Evolutionary conservation across 2,797 vertebrate genomes (phyloP).

Genomic region (Loriculus beryllinus): DNA sequence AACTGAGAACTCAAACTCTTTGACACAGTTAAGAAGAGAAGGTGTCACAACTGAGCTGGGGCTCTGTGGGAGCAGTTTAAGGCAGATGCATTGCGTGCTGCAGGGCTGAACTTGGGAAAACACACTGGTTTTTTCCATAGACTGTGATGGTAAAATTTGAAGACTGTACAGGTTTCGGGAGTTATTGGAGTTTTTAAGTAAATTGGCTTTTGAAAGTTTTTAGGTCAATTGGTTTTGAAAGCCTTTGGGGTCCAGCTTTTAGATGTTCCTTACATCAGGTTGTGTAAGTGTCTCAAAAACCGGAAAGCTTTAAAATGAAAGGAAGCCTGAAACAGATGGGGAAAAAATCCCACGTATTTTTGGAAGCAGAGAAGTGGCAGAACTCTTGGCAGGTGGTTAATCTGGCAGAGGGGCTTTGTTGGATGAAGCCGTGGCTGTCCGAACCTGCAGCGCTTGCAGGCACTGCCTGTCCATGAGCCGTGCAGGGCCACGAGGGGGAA

Average conservation of each 20-base stretch:
- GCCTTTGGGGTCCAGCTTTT: not conserved
- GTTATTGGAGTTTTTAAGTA: not conserved
- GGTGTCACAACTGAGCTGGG: not conserved
- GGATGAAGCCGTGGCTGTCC: not conserved
- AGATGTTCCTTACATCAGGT: not conserved
- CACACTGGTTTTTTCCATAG: not conserved
- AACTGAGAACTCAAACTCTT: not conserved
- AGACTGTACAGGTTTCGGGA: not conserved
- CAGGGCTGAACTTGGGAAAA: not conserved
- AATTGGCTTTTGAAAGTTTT: not conserved
- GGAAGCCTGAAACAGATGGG: not conserved
- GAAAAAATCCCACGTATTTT: not conserved
- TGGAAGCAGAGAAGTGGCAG: not conserved
- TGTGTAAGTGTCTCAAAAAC: not conserved
- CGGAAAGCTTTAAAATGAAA: not conserved
- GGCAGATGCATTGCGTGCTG: not conserved
- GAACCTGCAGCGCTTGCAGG: not conserved
- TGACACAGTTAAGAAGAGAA: not conserved
- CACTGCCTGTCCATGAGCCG: fast-evolving
- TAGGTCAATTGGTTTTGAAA: not conserved
- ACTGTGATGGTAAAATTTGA: not conserved
- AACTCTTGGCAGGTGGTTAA: not conserved
- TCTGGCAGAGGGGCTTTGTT: not conserved
- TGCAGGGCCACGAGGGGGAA: not conserved
- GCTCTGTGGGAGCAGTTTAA: not conserved